Conservation (phyloP, 2,113 vertebrate genomes). For the Dendrocopos noguchii region DNA sequence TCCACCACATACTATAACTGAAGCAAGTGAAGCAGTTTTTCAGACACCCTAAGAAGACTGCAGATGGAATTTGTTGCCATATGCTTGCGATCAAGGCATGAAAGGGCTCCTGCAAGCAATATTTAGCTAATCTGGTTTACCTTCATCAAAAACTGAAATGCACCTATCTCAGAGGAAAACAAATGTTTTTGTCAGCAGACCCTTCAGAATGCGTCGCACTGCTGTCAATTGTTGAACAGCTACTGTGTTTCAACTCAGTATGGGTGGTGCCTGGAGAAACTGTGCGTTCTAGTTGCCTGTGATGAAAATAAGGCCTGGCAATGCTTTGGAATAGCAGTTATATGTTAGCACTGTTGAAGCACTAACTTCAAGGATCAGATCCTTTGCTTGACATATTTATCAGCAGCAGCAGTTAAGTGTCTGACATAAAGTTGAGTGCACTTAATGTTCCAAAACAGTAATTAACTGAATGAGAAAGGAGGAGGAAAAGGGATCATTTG, state of each 20-base stretch:
- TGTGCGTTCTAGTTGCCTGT: background rate
- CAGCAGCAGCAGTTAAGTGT: constrained; percentile 50
- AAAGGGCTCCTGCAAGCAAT: background rate
- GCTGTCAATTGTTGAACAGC: background rate
- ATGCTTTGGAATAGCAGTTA: background rate
- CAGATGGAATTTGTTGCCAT: background rate
- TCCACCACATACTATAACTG: background rate
- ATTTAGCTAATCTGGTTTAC: background rate
- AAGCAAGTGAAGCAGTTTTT: background rate
- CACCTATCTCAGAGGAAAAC: background rate
- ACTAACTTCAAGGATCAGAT: constrained; percentile 7
- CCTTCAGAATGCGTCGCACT: background rate
- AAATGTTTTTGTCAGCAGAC: background rate
- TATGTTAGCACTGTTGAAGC: background rate
- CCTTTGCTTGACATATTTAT: constrained; percentile 17
- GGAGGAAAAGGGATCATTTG: constrained; percentile 9
- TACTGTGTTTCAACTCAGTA: constrained; percentile 4
- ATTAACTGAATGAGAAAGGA: constrained; percentile 55
- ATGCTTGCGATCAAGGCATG: background rate
- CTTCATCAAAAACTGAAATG: background rate
- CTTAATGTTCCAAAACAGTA: constrained; percentile 60
- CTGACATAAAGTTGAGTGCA: constrained; percentile 44
- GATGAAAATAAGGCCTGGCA: background rate
- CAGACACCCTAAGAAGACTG: background rate
- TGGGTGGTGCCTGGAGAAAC: background rate